A percentile compares a stretch with the other conserved stretches of the same genome.
These are phyloP conservation scores for Subacronicta megacephala DNA, from an alignment of 2,888 invertebrate genomes.

Conservation along the genomic window DNA sequence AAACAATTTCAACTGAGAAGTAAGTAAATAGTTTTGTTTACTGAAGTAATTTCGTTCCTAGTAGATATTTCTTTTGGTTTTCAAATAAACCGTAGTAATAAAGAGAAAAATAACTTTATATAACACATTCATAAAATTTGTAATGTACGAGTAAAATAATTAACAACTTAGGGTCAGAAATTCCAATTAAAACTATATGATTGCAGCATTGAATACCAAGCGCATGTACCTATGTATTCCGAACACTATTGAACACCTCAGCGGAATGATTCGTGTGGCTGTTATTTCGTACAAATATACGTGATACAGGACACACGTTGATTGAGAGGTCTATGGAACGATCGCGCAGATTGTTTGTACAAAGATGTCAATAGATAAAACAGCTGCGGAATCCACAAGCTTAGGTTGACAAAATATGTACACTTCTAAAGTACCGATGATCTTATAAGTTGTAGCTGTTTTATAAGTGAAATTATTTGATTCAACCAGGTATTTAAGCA, in stretches of 20 bases:
- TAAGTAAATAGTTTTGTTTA: not conserved
- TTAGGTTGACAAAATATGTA: constrained; percentile 2
- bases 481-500: no score
- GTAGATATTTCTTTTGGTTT: no score
- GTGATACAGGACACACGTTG: constrained; percentile 40
- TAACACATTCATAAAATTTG: no score
- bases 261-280: constrained; percentile 25
- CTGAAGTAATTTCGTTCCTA: not conserved
- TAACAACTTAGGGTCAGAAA: not conserved
- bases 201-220: constrained; percentile 4
- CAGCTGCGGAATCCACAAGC: constrained; percentile 9
- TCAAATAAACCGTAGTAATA: no score
- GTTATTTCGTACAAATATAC: constrained; percentile 39
- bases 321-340: constrained; percentile 39
- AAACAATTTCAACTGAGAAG: not conserved
- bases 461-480: no score
- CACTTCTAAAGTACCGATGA: no score
- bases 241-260: constrained; percentile 38
- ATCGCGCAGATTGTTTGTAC: constrained; percentile 40
- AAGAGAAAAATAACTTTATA: no score
- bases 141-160: no score
- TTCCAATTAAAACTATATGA: not conserved
- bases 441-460: no score
- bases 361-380: constrained; percentile 29
- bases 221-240: constrained; percentile 29